Base-by-base conservation (phyloP, 2,888 invertebrate genomes). In the Mimumesa dahlbomi region DNA sequence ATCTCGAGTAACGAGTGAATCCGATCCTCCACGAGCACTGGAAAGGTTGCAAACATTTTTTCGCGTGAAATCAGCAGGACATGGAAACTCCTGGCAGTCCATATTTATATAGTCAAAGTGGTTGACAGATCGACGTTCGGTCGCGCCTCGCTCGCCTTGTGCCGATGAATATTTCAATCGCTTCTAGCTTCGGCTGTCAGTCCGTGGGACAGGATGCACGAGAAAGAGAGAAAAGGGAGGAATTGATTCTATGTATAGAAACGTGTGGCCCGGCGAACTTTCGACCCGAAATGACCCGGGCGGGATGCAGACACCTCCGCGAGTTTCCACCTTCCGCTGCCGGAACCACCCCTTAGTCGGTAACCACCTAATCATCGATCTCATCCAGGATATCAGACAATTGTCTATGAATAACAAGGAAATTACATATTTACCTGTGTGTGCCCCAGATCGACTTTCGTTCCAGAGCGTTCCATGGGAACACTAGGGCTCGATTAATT, bases 111-210 rank as follows among this genome's bases (percentile, higher is more conserved):
- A 70, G 42, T 59, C 65, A 75, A 74, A 72, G 75, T 74, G 82
- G 84, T 85, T 88, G 89, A 88, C 88, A 87, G 89, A 89, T 89
- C 89, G 89, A 89, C 89, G 87, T 87, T 85, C 86, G 83, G 88
- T 89, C 88, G 89, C 87, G 84, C 84, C 82, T 73, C 82, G 83
- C 81, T 82, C 85, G 84, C 84, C 75, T 75, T 59, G 65, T 83
- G 80, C 83, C 77, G 77, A 81, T 89, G 88, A 88, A 89, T 89
- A 89, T 89, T 89, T 89, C 78, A 89, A 73, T 58, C 73, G 31
- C 46, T 69, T 79, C 80, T 84, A 84, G 87, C 88, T 87, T 87
- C 85, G 86, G 87, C 88, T 89, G 88, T 89, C 89, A 88, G 85
- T 80, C 77, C 74, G 65, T 76, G 79, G 73, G 79, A 81, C 65